Base-by-base conservation (phyloP, 2,113 vertebrate species). In the Tragelaphus scriptus region DNA sequence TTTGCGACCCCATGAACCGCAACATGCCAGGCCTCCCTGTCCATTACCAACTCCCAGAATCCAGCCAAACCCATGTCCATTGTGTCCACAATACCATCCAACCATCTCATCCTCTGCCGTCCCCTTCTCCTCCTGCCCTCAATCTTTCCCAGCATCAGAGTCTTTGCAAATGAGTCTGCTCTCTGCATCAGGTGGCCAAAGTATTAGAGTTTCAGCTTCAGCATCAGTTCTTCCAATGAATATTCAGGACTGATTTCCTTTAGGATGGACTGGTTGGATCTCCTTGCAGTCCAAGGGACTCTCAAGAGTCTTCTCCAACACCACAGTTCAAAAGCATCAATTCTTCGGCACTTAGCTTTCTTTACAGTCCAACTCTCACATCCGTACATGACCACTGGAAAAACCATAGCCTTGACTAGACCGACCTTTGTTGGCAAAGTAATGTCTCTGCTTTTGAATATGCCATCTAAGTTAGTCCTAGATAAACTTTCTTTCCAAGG, bases 311-410 rank as follows among this genome's bases (percentile, higher is more conserved):
- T n/a, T 65, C 30, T 65, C 63, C 63, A 65, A 1, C 15, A 17
- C 15, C 30, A 65, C 15, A 17, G 30, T n/a, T 65, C 63, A 65
- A 65, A n/a, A 65, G 16, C 63, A 65, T 65, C 63, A 65, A 2
- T n/a, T 65, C 30, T 65, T 65, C 0, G 0, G 15, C 0, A 0
- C 30, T n/a, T 14, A 65, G 15, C 3, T 17, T 65, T 65, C 30
- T 17, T n/a, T 2, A 65, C 2, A 65, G 63, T 65, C 30, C 15
- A n/a, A 17, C 30, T 65, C 63, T n/a, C 15, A 17, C 15, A 65
- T 65, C 7, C 63, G 17, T 65, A 65, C 30, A 65, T 65, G 63
- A 17, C 15, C 63, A 9, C 3, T 2, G 15, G 30, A 17, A 17
- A 65, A 65, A 65, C 15, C 15, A 32, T 65, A 65, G 16, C 63